Base-by-base conservation (phyloP, 2,113 vertebrate species). In the Ctenomys sociabilis region DNA sequence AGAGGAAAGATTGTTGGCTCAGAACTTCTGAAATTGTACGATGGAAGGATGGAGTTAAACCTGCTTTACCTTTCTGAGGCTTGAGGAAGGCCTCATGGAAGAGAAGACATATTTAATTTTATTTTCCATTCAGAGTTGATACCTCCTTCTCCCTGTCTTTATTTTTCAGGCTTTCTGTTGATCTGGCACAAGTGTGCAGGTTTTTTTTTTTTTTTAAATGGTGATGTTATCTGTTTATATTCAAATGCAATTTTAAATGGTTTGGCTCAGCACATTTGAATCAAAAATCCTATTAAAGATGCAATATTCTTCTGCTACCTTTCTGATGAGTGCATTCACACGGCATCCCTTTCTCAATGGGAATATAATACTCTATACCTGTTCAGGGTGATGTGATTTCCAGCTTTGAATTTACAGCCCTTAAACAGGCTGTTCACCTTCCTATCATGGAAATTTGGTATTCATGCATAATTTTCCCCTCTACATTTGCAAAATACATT, bases 251-350 rank as follows among this genome's bases (percentile, higher is more conserved):
- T 97, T 98, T 98, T 96, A 98, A 98, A 98, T 96, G 97, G 97
- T 98, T 98, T 98, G 98, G 90, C 98, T 98, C 97, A 98, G 98
- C 97, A 97, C 95, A 98, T 98, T 98, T 98, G 97, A 98, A 98
- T 98, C 97, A 95, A 98, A 98, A 98, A 98, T 98, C 98, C 98
- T 97, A 98, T 99, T 98, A 98, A 98, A 98, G 97, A 98, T 96
- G 92, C 98, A 98, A 91, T 98, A 97, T 98, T 98, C 97, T 93
- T 98, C 91, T 83, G 88, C 97, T 97, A 87, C 97, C 97, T 97
- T 98, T 97, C 97, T 96, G 97, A 97, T 40, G 17, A 91, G 95
- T 84, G 87, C 0, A 75, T 97, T 97, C 96, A 88, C 91, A 93
- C 88, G 85, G 95, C 95, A 54, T 97, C 98, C 97, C 80, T 84